Base-by-base conservation (phyloP, 2,113 vertebrate species). In the Actenoides lindsayi region DNA sequence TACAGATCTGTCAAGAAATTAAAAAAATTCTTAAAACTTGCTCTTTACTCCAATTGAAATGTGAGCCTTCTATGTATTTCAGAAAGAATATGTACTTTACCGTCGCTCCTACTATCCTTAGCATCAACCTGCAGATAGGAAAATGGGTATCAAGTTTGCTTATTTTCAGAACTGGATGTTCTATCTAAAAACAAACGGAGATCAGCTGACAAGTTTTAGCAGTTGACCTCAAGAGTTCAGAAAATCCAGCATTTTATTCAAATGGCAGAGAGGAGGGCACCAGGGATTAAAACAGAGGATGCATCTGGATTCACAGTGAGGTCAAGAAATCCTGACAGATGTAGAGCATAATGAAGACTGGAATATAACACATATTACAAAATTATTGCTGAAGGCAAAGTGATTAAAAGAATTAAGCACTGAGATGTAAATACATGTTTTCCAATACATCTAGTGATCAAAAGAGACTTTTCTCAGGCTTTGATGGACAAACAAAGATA, bases 391-490 rank as follows among this genome's bases (percentile, higher is more conserved):
- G 53, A 69, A 79, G 60, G 39, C 41, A 85, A 67, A 81, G 42
- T 62, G 5, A 90, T 51, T 51, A 44, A 80, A 93, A 87, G 2
- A 87, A 69, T 77, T 90, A 88, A 83, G 46, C 35, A 67, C 41
- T 65, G 33, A 21, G 31, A 80, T 48, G 19, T 81, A 91, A 71
- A 59, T 44, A 27, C 0, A n/a, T 62, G 23, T 87, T 91, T 93
- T 85, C 19, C 56, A 87, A 54, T 46, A 83, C 1, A 57, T 77
- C 35, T 44, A 65, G 39, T 48, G 87, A 92, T 92, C 53, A 80
- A 94, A 93, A 90, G 51, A 91, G 59, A 62, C n/a, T 95, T 93
- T 87, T 73, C 17, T 67, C 35, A 27, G 56, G 71, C 53, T 95
- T 60, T 83, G 50, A 59, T 71, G 79, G 62, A 92, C 24, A 73